These are phyloP conservation scores for Anomalospiza imberbis DNA, from an alignment of 2,797 vertebrate genomes.

Conservation along the genomic window DNA sequence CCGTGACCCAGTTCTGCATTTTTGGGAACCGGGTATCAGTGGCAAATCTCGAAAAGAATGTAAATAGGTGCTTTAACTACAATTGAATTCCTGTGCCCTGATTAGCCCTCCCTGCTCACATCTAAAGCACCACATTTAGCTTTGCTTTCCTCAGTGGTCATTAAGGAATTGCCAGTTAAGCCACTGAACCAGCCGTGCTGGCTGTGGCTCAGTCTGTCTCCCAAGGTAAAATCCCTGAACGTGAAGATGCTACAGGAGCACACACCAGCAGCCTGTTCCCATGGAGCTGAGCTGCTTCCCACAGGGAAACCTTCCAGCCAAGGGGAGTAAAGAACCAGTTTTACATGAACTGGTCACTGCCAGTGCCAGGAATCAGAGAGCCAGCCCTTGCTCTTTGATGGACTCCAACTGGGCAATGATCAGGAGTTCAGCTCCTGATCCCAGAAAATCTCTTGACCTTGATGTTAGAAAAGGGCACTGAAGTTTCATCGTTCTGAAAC, in stretches of 20 bases:
- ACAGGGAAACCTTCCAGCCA: background rate
- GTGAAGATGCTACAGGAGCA: background rate
- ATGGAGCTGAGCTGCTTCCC: background rate
- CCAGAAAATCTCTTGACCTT: background rate
- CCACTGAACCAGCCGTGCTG: background rate
- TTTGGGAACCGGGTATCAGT: background rate
- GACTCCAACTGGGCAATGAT: fast-evolving
- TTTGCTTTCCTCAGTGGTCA: background rate
- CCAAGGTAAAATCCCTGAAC: background rate
- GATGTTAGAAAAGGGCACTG: background rate
- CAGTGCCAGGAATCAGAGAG: background rate
- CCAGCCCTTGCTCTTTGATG: background rate
- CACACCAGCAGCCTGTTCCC: background rate
- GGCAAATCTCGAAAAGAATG: background rate
- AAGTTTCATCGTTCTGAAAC: background rate
- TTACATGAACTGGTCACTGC: fast-evolving
- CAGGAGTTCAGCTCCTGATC: background rate
- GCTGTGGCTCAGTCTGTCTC: background rate
- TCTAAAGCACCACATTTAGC: background rate
- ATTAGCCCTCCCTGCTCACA: background rate
- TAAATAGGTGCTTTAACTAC: background rate
- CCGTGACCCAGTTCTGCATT: background rate
- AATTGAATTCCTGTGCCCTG: background rate
- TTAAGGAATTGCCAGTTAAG: background rate
- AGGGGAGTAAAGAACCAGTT: background rate